These are phyloP conservation scores for Colletes latitarsis DNA, from an alignment of 1,140 invertebrate species.

Conservation along the genomic window DNA sequence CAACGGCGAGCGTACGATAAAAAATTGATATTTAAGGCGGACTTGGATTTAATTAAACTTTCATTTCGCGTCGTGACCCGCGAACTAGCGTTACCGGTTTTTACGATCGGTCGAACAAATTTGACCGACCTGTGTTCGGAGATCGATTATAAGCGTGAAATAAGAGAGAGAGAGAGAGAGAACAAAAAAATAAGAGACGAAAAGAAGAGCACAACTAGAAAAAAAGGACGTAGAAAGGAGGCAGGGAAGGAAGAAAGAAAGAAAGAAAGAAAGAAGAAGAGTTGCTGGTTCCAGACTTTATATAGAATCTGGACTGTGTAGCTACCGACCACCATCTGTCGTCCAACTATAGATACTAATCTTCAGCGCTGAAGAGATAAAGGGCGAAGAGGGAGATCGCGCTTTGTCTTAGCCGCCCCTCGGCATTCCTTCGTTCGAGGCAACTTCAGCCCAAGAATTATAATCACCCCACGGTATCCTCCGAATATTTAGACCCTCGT, in stretches of 20 bases:
- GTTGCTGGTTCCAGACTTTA: slow-evolving; percentile 50
- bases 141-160: slow-evolving; percentile 34
- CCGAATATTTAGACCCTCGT: slow-evolving; percentile 66
- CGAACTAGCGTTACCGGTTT: slow-evolving; percentile 11
- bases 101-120: slow-evolving; percentile 6
- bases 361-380: slow-evolving; percentile 63
- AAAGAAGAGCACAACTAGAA: neutral
- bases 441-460: slow-evolving; percentile 70
- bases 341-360: slow-evolving; percentile 73
- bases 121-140: neutral
- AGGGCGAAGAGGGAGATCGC: slow-evolving; percentile 63
- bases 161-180: neutral
- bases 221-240: neutral
- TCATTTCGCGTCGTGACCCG: slow-evolving; percentile 15
- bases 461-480: slow-evolving; percentile 67
- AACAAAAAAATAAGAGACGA: neutral
- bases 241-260: neutral
- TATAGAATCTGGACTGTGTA: slow-evolving; percentile 67
- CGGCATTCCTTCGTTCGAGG: slow-evolving; percentile 68
- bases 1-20: neutral
- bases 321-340: slow-evolving; percentile 74
- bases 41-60: slow-evolving; percentile 31
- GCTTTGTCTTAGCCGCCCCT: slow-evolving; percentile 73
- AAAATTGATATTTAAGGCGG: slow-evolving; percentile 14
- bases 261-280: neutral